Evolutionary conservation across 2,797 vertebrate species (phyloP).

Genomic region (Brachymystax lenok): DNA sequence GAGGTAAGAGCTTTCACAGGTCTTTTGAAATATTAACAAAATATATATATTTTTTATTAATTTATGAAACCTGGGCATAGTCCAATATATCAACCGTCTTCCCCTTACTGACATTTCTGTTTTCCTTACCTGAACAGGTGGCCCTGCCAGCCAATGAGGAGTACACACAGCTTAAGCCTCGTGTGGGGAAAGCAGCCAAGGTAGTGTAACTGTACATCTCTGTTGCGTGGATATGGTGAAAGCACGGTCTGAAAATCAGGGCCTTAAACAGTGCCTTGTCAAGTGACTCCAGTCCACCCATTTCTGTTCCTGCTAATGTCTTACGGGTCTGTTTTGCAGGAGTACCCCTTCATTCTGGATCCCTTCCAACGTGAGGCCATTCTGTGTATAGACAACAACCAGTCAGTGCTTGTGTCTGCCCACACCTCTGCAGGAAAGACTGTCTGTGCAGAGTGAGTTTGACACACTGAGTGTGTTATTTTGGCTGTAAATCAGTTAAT

Average conservation of each 20-base stretch:
- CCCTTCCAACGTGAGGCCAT: constrained; percentile 97
- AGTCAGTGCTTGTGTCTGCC: constrained; percentile 96
- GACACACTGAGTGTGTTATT: background rate
- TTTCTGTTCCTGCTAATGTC: background rate
- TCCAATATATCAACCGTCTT: background rate
- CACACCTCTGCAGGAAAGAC: constrained; percentile 99
- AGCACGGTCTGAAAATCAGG: background rate
- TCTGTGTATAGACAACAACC: constrained; percentile 95
- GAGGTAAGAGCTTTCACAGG: constrained; percentile 78
- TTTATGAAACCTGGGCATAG: no score
- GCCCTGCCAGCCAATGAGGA: constrained; percentile 86
- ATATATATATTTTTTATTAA: no score
- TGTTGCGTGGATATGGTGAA: background rate
- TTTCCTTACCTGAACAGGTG: constrained; percentile 75
- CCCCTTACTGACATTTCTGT: background rate
- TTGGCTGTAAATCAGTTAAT: no score
- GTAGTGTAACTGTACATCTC: constrained; percentile 58
- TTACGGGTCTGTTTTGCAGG: constrained; percentile 72
- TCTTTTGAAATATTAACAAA: no score
- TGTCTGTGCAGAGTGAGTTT: constrained; percentile 96
- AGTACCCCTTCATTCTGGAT: constrained; percentile 95
- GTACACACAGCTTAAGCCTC: constrained; percentile 84
- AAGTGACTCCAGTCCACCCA: background rate
- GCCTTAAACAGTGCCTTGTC: background rate
- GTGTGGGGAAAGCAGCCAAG: constrained; percentile 95